Evolutionary conservation across 2,888 invertebrate genomes (phyloP).

Genomic region (Plutella xylostella): DNA sequence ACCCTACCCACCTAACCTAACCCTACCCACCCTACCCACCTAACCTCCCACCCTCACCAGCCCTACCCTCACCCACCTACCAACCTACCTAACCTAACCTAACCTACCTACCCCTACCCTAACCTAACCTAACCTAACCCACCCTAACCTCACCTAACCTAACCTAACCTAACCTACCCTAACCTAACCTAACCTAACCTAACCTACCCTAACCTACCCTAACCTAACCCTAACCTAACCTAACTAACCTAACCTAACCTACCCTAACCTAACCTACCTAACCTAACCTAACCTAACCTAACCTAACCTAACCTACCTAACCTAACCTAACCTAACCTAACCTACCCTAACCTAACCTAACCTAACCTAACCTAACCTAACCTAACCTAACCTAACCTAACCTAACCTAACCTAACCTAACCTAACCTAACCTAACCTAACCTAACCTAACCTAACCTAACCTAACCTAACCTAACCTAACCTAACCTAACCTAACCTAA

Average conservation of each 20-base stretch:
- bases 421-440: slow-evolving; percentile 20
- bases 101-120: slow-evolving; percentile 11
- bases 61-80: slow-evolving; percentile 13
- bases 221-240: slow-evolving; percentile 16
- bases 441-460: slow-evolving; percentile 17
- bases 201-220: slow-evolving; percentile 17
- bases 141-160: slow-evolving; percentile 10
- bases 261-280: slow-evolving; percentile 16
- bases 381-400: slow-evolving; percentile 14
- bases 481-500: slow-evolving; percentile 16
- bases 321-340: slow-evolving; percentile 15
- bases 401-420: slow-evolving; percentile 17
- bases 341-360: slow-evolving; percentile 10
- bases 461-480: slow-evolving; percentile 15
- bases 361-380: slow-evolving; percentile 14
- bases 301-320: slow-evolving; percentile 13
- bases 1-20: slow-evolving; percentile 18
- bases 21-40: slow-evolving; percentile 16
- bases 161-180: not conserved
- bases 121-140: slow-evolving; percentile 13
- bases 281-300: slow-evolving; percentile 17
- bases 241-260: slow-evolving; percentile 16
- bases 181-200: slow-evolving; percentile 16
- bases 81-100: slow-evolving; percentile 19
- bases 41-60: slow-evolving; percentile 15